phyloP scores from a whole-genome alignment of 1,140 invertebrate genomes.

The Aphelenchoides fujianensis region DNA sequence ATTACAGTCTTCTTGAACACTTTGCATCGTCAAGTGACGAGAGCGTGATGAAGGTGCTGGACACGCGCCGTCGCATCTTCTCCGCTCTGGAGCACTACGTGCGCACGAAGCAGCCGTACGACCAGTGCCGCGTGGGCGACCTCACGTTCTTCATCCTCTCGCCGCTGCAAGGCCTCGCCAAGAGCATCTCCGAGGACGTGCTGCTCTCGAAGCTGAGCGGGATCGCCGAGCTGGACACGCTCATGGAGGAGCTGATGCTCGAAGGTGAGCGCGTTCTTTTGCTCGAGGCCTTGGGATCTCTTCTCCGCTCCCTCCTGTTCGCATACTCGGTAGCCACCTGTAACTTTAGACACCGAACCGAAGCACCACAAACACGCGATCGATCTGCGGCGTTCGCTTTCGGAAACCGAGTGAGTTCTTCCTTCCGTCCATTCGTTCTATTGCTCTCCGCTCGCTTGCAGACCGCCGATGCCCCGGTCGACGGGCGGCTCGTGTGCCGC shows the following conservation, averaged over 20 bases:
- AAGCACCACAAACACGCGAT: background rate
- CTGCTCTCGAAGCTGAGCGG: conserved; percentile 59
- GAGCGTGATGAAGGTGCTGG: conserved; percentile 52
- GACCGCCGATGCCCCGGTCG: background rate
- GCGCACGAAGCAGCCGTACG: conserved; percentile 31
- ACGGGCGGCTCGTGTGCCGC: background rate
- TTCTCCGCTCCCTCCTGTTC: background rate
- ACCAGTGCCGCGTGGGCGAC: conserved; percentile 52
- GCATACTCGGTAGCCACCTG: background rate
- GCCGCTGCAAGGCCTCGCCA: conserved; percentile 57
- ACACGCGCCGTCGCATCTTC: conserved; percentile 56
- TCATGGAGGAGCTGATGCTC: conserved; percentile 61
- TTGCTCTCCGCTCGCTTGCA: background rate
- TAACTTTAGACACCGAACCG: conserved; percentile 17
- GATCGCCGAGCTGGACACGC: conserved; percentile 52
- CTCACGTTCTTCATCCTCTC: conserved; percentile 59
- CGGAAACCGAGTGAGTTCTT: background rate
- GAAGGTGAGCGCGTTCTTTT: conserved; percentile 35
- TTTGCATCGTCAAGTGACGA: too few species aligned
- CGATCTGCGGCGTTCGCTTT: conserved; percentile 13
- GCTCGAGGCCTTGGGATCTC: too few species aligned
- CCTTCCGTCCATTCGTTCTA: background rate
- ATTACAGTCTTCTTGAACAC: too few species aligned
- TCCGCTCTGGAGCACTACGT: conserved; percentile 51
- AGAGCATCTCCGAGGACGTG: conserved; percentile 58